Evolutionary conservation across 2,797 vertebrate genomes (phyloP).

Genomic region (Bradypodion pumilum): DNA sequence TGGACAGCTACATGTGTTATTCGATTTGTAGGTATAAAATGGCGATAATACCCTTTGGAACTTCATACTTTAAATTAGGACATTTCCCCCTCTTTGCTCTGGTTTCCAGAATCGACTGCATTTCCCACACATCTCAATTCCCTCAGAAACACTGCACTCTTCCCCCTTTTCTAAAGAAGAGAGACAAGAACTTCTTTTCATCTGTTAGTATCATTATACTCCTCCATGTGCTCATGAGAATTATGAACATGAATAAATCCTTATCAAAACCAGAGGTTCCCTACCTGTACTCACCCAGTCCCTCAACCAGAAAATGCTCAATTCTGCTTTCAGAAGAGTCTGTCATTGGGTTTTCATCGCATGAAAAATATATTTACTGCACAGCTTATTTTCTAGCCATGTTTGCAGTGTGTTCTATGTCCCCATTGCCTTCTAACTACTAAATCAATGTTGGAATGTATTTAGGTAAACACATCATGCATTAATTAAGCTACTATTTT

Average conservation of each 20-base stretch:
- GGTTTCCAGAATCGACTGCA: not conserved
- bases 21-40: not conserved
- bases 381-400: not conserved
- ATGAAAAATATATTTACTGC: not conserved
- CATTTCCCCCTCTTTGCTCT: not conserved
- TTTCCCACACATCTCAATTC: not conserved
- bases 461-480: not conserved
- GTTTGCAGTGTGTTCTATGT: not conserved
- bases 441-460: not conserved
- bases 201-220: not conserved
- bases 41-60: not conserved
- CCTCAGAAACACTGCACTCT: not conserved
- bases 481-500: not conserved
- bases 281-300: not conserved
- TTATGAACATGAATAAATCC: not conserved
- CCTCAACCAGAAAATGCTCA: not conserved
- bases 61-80: not conserved
- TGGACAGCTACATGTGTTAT: not conserved
- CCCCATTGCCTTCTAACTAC: not conserved
- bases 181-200: constrained; percentile 12
- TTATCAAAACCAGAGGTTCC: not conserved
- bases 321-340: not conserved
- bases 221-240: not conserved
- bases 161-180: not conserved
- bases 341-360: not conserved